Base-by-base conservation (phyloP, 2,113 vertebrate species). In the Castor canadensis region DNA sequence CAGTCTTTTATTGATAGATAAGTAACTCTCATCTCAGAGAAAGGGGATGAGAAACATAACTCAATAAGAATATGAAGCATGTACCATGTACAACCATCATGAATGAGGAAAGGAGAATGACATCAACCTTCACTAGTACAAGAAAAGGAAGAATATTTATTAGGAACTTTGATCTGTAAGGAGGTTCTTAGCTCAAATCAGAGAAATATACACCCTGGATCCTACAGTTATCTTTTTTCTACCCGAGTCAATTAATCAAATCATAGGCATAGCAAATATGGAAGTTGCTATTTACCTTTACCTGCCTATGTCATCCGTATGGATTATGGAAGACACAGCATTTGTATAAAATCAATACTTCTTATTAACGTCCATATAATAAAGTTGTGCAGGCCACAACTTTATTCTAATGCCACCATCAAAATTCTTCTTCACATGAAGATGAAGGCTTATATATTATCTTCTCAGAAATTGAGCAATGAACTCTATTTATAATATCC, bases 401-500 rank as follows among this genome's bases (percentile, higher is more conserved):
- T 91, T 93, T 69, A 88, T 69, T 86, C 43, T n/a, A n/a, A 77
- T 79, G 52, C 28, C 15, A 80, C 32, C n/a, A 80, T 89, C 30
- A 93, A 45, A 91, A 94, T 88, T 95, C 35, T 89, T 67, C 16
- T 87, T 88, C 67, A 81, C 35, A 13, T 40, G 35, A 96, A 93
- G n/a, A 80, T 88, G 76, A 93, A 96, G 67, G 1, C 38, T 79
- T 89, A 95, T 71, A 38, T 38, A 49, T 82, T 62, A 56, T 67
- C 7, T 79, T 84, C 94, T 87, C 12, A n/a, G 49, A 91, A 84
- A 60, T 45, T 4, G 52, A 84, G 87, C 45, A 93, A 49, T 56
- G 45, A 89, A 66, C 10, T 26, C 9, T 71, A 45, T 91, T 91
- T 89, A 64, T 24, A 40, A 9, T 0, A 66, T 6, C 15, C 26